These are phyloP conservation scores for Shinisaurus crocodilurus DNA, from an alignment of 2,113 vertebrate genomes.

Conservation along the genomic window DNA sequence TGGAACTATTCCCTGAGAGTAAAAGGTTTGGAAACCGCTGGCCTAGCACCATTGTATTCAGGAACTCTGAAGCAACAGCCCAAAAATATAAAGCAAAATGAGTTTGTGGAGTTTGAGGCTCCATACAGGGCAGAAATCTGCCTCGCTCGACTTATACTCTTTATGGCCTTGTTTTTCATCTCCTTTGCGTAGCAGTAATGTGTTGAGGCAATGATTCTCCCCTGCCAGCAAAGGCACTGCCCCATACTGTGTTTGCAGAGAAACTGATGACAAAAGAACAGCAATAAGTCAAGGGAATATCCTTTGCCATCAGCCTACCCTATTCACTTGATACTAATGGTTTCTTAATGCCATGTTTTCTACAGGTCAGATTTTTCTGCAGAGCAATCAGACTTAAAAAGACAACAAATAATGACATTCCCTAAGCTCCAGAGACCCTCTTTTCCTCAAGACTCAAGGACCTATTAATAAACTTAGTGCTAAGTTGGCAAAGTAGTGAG, in stretches of 20 bases:
- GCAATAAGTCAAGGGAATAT: slow-evolving; percentile 24
- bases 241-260: slow-evolving; percentile 23
- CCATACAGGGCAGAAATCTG: neutral
- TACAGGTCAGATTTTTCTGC: slow-evolving; percentile 25
- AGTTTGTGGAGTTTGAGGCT: neutral
- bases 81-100: neutral
- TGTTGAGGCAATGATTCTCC: neutral
- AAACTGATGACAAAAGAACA: slow-evolving; percentile 33
- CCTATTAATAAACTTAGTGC: slow-evolving; percentile 31
- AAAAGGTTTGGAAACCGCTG: neutral
- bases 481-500: slow-evolving; percentile 13
- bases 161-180: slow-evolving; percentile 20
- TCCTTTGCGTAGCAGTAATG: neutral
- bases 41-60: neutral
- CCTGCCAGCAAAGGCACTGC: slow-evolving; percentile 10
- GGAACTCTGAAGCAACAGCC: neutral
- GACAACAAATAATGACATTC: neutral
- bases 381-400: slow-evolving; percentile 12
- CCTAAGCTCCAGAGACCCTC: neutral
- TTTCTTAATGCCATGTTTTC: slow-evolving; percentile 20
- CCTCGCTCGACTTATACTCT: neutral
- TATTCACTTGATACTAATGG: slow-evolving; percentile 22
- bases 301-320: slow-evolving; percentile 7
- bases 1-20: neutral
- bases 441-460: neutral